Evolutionary conservation across 1,140 invertebrate species (phyloP).

Genomic region (Drosophila orena): DNA sequence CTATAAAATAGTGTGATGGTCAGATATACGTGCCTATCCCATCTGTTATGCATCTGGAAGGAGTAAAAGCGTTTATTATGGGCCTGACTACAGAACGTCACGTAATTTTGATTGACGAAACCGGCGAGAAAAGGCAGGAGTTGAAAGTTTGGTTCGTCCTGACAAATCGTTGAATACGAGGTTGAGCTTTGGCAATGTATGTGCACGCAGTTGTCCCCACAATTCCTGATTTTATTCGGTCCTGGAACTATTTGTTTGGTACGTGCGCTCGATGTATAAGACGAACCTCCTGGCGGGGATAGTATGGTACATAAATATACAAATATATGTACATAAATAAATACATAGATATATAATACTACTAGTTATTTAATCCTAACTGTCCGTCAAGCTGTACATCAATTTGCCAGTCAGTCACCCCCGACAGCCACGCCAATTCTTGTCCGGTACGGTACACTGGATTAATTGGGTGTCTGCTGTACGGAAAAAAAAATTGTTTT

Average conservation of each 20-base stretch:
- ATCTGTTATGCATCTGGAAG: conserved; percentile 31
- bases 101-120: conserved; percentile 83
- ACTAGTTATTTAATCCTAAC: conserved; percentile 84
- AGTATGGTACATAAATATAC: conserved; percentile 23
- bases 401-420: conserved; percentile 71
- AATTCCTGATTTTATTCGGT: conserved; percentile 15
- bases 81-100: conserved; percentile 46
- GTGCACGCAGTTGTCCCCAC: conserved; percentile 35
- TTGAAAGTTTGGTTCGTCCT: conserved; percentile 63
- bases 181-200: conserved; percentile 55
- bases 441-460: conserved; percentile 21
- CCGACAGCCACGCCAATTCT: conserved; percentile 37
- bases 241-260: conserved; percentile 54
- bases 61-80: conserved; percentile 36
- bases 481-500: too few relatives aligned
- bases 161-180: conserved; percentile 62
- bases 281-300: conserved; percentile 9
- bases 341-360: conserved; percentile 51
- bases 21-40: conserved; percentile 39
- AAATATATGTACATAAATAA: conserved; percentile 44
- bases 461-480: background rate
- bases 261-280: conserved; percentile 62
- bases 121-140: conserved; percentile 54
- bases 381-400: conserved; percentile 82
- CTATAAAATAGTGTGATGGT: conserved; percentile 31